phyloP scores from a whole-genome alignment of 2,113 vertebrate species.

The Prochilodus magdalenae region DNA sequence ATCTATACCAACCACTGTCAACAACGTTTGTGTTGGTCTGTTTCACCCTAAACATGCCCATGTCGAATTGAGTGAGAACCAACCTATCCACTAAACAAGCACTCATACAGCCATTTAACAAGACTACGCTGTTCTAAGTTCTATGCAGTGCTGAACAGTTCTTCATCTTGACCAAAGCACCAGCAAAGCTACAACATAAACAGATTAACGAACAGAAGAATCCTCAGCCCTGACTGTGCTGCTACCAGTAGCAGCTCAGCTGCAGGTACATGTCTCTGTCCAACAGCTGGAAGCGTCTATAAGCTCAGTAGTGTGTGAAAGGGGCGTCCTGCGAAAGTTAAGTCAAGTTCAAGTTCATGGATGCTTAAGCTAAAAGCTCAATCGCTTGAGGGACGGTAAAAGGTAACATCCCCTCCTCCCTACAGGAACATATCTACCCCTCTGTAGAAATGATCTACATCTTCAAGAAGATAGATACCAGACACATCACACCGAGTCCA shows the following conservation, averaged over 20 bases:
- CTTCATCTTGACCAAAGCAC: too few relatives aligned
- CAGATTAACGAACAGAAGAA: too few relatives aligned
- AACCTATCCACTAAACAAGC: not conserved
- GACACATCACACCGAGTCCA: too few relatives aligned
- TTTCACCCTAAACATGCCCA: not conserved
- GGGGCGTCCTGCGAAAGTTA: conserved; percentile 19
- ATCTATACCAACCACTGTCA: not conserved
- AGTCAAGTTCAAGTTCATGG: conserved; percentile 79
- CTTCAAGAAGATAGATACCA: too few relatives aligned
- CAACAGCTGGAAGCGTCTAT: not conserved
- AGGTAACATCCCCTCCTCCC: too few relatives aligned
- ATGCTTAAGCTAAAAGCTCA: conserved; percentile 44
- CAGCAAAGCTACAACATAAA: not conserved
- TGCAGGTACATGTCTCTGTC: not conserved
- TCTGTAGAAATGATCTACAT: too few relatives aligned
- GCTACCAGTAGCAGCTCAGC: not conserved
- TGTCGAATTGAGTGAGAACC: not conserved
- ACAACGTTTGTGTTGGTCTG: not conserved
- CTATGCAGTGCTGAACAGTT: too few relatives aligned
- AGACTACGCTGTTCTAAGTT: not conserved
- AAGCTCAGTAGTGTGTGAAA: not conserved
- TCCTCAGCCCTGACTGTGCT: too few relatives aligned
- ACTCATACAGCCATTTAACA: not conserved
- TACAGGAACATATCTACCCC: too few relatives aligned
- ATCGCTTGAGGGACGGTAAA: not conserved